Evolutionary conservation across 2,113 vertebrate species (phyloP).

Genomic region (Anser cygnoides): DNA sequence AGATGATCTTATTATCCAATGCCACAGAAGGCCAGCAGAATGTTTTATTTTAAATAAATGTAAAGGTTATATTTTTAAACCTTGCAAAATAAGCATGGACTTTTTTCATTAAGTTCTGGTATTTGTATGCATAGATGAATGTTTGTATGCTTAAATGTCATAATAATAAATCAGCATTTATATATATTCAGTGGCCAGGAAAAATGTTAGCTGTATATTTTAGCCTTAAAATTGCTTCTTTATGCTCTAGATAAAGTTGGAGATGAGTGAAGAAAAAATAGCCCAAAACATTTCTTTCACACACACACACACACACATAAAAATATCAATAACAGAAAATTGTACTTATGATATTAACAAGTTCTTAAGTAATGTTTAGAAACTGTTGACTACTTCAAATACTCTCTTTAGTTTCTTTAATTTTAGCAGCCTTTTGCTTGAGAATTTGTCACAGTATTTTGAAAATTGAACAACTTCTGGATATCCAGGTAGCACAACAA

Average conservation of each 20-base stretch:
- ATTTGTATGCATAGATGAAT: neutral
- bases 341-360: neutral
- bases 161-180: neutral
- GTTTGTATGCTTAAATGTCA: neutral
- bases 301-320: neutral
- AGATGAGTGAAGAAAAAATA: neutral
- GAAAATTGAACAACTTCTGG: neutral
- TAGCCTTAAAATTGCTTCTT: neutral
- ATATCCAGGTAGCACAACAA: neutral
- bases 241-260: neutral
- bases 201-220: conserved; percentile 15
- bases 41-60: neutral
- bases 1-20: neutral
- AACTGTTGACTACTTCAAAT: neutral
- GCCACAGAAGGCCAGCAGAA: neutral
- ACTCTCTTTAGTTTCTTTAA: neutral
- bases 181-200: neutral
- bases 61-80: neutral
- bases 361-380: neutral
- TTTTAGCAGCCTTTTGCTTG: neutral
- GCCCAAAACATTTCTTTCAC: neutral
- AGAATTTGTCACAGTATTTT: neutral
- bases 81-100: neutral
- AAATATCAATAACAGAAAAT: neutral
- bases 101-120: neutral